Conservation (phyloP, 2,113 vertebrate species). For the Gavia stellata region DNA sequence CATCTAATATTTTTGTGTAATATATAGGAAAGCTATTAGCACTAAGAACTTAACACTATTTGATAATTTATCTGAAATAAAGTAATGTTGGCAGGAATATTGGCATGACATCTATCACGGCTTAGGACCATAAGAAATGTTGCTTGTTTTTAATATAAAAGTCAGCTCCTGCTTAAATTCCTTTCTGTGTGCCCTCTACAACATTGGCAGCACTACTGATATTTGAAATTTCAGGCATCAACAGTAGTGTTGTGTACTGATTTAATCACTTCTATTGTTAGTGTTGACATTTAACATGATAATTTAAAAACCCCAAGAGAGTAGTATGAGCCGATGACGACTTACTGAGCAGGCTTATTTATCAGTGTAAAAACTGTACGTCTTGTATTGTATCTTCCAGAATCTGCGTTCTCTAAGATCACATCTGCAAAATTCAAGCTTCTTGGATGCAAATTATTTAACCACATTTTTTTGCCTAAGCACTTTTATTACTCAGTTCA, state of each 20-base stretch:
- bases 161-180: not conserved
- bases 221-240: not conserved
- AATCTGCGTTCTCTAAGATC: not conserved
- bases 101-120: not conserved
- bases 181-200: not conserved
- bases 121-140: not conserved
- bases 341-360: slow-evolving; percentile 5
- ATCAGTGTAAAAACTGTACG: not conserved
- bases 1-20: not conserved
- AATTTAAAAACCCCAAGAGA: not conserved
- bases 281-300: not conserved
- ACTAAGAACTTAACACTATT: not conserved
- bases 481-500: not conserved
- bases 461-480: not conserved
- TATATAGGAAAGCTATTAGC: not conserved
- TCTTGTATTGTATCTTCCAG: not conserved
- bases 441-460: not conserved
- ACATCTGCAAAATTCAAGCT: not conserved
- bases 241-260: not conserved
- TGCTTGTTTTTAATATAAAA: not conserved
- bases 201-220: not conserved
- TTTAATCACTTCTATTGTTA: slow-evolving; percentile 18
- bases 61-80: not conserved
- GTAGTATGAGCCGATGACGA: not conserved
- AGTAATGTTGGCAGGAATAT: not conserved